Evolutionary conservation across 37 sponge, comb jelly and placozoan species (phyloP).

Genomic region (Eunapius fragilis): DNA sequence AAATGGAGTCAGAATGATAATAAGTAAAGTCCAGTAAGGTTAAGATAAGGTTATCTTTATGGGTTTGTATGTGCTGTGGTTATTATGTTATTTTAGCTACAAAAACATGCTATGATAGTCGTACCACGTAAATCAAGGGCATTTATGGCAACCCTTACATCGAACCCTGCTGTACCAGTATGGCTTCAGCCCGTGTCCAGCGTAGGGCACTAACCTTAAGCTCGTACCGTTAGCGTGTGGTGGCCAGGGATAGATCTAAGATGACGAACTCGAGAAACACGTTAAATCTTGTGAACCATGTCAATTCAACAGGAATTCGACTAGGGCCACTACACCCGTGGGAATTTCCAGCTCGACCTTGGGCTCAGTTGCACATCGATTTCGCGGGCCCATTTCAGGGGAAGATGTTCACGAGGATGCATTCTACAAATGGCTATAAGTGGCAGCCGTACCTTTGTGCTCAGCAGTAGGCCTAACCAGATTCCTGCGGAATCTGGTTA

Average conservation of each 20-base stretch:
- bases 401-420: constrained; percentile 7
- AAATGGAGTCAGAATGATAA: no score
- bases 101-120: no score
- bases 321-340: constrained; percentile 21
- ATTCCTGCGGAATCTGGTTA: no score
- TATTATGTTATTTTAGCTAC: no score
- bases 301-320: background rate
- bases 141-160: no score
- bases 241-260: no score
- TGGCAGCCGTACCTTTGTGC: background rate
- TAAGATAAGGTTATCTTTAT: no score
- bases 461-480: no score
- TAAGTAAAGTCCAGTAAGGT: no score
- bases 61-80: no score
- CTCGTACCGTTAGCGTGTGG: constrained; percentile 19
- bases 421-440: constrained; percentile 3
- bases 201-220: constrained; percentile 34
- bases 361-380: constrained; percentile 20
- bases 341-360: constrained; percentile 16
- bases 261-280: constrained; percentile 1
- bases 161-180: constrained; percentile 4
- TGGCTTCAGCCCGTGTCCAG: constrained; percentile 42
- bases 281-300: constrained; percentile 8
- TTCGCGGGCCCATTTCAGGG: constrained; percentile 19
- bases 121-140: no score